Percentiles rank a stretch among this genome's conserved stretches.
Conservation (phyloP, 2,888 invertebrate species). For the Morinoia aosen region DNA sequence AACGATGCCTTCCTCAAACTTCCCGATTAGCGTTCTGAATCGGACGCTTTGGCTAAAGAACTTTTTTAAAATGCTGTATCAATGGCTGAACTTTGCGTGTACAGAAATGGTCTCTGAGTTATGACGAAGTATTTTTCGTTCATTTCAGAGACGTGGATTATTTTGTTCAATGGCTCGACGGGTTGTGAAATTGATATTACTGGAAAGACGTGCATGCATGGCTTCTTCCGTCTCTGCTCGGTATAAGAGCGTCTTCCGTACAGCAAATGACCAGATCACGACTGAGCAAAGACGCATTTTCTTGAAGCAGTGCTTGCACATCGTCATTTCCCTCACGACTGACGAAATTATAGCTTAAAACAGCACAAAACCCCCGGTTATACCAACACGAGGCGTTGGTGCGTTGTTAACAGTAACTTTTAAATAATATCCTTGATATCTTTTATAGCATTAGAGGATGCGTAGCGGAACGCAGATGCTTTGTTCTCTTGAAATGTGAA, state of each 20-base stretch:
- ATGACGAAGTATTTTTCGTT: not conserved
- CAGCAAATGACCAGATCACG: not conserved
- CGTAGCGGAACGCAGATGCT: not conserved
- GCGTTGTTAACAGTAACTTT: not conserved
- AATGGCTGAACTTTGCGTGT: not conserved
- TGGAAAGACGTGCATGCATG: not conserved
- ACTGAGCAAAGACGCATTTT: not conserved
- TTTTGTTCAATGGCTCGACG: not conserved
- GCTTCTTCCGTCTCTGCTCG: not conserved
- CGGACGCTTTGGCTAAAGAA: not conserved
- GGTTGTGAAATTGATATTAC: not conserved
- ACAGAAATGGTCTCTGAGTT: not conserved
- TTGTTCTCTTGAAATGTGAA: no score
- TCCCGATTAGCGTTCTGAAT: not conserved
- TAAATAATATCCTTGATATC: not conserved
- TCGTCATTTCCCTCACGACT: not conserved
- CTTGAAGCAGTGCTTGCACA: not conserved
- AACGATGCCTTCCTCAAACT: not conserved
- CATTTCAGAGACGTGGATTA: not conserved
- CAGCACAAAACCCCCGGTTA: not conserved
- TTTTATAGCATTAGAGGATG: not conserved
- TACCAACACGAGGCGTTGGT: not conserved
- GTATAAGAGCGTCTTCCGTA: not conserved
- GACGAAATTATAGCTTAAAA: not conserved
- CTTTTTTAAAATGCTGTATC: not conserved